Evolutionary conservation across 2,888 invertebrate genomes (phyloP).

Genomic region (Eupithecia pulchellata): DNA sequence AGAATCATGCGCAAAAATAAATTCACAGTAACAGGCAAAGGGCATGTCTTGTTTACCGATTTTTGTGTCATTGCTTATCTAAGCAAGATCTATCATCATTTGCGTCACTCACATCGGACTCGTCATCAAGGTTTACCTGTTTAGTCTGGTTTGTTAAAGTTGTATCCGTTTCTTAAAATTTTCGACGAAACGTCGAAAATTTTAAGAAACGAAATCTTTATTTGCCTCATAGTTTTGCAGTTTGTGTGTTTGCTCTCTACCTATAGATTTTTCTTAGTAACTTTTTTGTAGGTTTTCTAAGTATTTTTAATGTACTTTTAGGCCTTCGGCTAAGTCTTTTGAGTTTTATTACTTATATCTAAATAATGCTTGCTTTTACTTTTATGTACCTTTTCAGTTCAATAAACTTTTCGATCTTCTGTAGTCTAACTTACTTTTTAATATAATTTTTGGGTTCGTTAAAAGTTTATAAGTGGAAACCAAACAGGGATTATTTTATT

Average conservation of each 20-base stretch:
- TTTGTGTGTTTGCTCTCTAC: neutral
- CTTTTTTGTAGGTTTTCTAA: no score
- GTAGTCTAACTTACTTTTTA: no score
- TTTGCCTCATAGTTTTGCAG: neutral
- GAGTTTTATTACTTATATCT: neutral
- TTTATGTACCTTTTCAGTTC: no score
- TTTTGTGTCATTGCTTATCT: neutral
- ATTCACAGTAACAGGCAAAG: no score
- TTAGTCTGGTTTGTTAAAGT: slow-evolving; percentile 1
- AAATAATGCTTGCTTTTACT: no score
- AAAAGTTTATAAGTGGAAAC: neutral
- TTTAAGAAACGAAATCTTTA: no score
- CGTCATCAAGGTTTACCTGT: slow-evolving; percentile 13
- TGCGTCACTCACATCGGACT: neutral
- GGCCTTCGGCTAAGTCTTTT: neutral
- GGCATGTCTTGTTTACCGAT: neutral
- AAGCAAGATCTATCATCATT: slow-evolving; percentile 1
- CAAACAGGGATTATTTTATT: neutral
- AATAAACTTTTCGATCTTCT: neutral
- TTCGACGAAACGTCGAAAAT: slow-evolving; percentile 5
- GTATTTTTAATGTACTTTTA: neutral
- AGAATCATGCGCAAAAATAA: no score
- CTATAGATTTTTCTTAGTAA: neutral
- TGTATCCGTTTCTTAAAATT: neutral
- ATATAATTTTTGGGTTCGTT: neutral